Evolutionary conservation across 2,113 vertebrate species (phyloP), one percentile per base, ranked within the genome.

Genomic region (Chionodraco myersi): DNA sequence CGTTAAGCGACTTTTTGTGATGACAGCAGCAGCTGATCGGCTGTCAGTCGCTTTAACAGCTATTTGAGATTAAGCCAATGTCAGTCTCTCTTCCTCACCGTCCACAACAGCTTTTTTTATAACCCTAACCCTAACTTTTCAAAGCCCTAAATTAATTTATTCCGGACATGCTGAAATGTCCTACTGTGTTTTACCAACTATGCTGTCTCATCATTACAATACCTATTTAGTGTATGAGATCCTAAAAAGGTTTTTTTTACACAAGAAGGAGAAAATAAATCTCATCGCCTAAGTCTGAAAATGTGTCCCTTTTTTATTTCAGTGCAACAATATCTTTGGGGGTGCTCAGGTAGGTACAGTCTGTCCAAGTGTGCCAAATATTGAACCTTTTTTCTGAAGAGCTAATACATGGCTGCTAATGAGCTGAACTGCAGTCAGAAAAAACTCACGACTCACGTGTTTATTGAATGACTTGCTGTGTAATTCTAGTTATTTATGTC

Each of bases 261-360:
- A 12, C 34, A 5, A 76, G 1, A 62, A 2, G 56, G 3, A 41
- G 3, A 47, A 45, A 57, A 0, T 72, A 26, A 73, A 54, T 77
- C 58, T 71, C 16, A 71, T 62, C 1, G 16, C 3, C 73, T 12
- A 68, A 70, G 14, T 84, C 71, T 81, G 70, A 86, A 89, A 86
- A 79, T 77, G 18, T 93, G 57, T 89, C 72, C 89, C 30, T 30
- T 30, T 75, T 95, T 89, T 93, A 94, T 97, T 97, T 81, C 97
- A 99, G 98, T 97, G 87, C 97, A 98, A 77, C 97, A 97, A 52
- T 96, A 96, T 92, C 95, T 98, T 83, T 99, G 97, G 98, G 98
- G 98, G 91, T 99, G 96, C 91, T 96, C 97, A 95, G 98, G 98
- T 99, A 97, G 90, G 96, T 89, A 75, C 30, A 30, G 30, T 30